A percentile compares a stretch with the other conserved stretches of the same genome.
Conservation (phyloP, 2,113 vertebrate genomes). For the Coptodon rendalli region DNA sequence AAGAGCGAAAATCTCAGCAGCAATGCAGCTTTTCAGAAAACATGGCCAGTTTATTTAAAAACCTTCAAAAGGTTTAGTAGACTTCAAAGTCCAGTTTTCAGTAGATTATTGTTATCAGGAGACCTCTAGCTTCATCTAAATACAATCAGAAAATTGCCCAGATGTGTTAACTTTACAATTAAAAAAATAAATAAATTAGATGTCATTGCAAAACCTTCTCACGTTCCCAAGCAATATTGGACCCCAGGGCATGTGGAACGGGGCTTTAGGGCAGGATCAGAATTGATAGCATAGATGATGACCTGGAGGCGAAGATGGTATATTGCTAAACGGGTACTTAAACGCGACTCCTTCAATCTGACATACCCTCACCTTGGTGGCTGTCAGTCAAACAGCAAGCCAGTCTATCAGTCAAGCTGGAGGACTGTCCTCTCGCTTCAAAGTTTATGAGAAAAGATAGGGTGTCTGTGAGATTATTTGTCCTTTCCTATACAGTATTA, state of each 20-base stretch:
- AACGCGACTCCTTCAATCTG: not conserved
- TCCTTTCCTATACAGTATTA: constrained; percentile 36
- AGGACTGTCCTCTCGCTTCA: constrained; percentile 2
- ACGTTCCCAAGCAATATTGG: not conserved
- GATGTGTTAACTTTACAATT: not conserved
- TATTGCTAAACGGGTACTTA: not conserved
- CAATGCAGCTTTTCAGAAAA: not conserved
- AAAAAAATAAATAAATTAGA: not conserved
- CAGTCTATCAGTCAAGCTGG: constrained; percentile 6
- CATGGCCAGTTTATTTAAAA: not conserved
- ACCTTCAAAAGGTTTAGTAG: not conserved
- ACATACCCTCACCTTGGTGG: constrained; percentile 22
- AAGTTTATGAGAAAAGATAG: constrained; percentile 31
- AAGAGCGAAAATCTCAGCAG: not conserved
- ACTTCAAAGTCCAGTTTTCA: not conserved
- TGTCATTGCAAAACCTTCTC: not conserved
- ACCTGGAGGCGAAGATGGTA: not conserved
- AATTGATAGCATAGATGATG: constrained; percentile 6
- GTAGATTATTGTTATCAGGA: not conserved
- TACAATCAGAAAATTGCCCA: not conserved
- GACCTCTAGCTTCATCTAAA: not conserved
- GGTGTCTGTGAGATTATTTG: constrained; percentile 29
- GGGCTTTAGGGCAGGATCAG: constrained; percentile 30
- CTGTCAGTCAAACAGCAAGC: constrained; percentile 1
- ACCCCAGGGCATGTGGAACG: not conserved